Evolutionary conservation across 2,113 vertebrate species (phyloP).

Genomic region (Trematomus loennbergii): DNA sequence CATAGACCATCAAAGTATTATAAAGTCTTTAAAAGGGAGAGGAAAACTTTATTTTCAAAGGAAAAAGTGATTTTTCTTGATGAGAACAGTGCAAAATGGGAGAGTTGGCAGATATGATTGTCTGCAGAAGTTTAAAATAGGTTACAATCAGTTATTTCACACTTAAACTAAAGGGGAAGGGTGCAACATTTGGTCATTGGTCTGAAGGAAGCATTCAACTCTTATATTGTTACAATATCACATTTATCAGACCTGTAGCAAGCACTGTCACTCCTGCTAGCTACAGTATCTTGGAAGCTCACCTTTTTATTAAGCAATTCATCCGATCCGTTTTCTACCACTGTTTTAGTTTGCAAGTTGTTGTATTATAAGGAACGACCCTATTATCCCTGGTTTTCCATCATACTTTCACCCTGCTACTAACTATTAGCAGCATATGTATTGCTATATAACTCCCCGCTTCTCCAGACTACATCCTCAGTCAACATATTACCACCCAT

Average conservation of each 20-base stretch:
- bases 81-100: neutral
- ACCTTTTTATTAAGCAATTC: neutral
- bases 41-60: constrained; percentile 7
- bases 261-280: neutral
- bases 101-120: neutral
- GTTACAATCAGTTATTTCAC: neutral
- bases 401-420: too few species aligned
- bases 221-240: too few species aligned
- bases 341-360: too few species aligned
- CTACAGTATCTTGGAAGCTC: neutral
- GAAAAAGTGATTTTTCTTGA: neutral
- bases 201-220: too few species aligned
- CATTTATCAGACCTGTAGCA: too few species aligned
- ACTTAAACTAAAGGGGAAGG: neutral
- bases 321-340: too few species aligned
- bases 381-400: neutral
- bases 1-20: neutral
- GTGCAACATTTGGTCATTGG: too few species aligned
- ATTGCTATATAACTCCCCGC: neutral
- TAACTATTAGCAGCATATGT: neutral
- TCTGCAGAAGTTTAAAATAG: neutral
- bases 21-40: neutral
- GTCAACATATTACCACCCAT: neutral
- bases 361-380: too few species aligned
- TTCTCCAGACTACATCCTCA: neutral